Percentiles rank a stretch among this genome's conserved stretches.
These are phyloP conservation scores for Melanocharis versteri DNA, from an alignment of 2,113 vertebrate species.

Conservation along the genomic window DNA sequence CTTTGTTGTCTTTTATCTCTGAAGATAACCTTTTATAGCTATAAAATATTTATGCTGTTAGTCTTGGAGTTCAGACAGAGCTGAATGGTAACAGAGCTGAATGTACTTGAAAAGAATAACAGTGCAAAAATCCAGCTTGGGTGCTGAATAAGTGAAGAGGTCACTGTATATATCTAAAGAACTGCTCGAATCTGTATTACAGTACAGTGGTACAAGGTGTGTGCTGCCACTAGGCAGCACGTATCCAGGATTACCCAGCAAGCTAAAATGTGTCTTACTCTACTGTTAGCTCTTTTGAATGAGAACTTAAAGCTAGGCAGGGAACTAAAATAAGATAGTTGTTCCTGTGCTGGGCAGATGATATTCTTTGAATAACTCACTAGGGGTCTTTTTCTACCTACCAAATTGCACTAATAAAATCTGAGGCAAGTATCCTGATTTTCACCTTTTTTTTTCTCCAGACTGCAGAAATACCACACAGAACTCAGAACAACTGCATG, in stretches of 20 bases:
- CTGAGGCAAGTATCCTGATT: not conserved
- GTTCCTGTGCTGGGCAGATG: not conserved
- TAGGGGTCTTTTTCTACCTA: not conserved
- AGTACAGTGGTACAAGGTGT: not conserved
- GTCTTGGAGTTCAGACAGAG: not conserved
- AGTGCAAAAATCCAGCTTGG: not conserved
- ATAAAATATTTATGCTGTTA: not conserved
- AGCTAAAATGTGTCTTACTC: not conserved
- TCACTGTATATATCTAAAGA: not conserved
- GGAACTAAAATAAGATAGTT: not conserved
- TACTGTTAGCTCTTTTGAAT: not conserved
- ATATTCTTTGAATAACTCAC: not conserved
- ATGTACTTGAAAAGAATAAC: not conserved
- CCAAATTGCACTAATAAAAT: not conserved
- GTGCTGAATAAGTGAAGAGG: not conserved
- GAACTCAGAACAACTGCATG: not conserved
- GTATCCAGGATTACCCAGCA: not conserved
- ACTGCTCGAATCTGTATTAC: not conserved
- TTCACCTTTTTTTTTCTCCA: not conserved
- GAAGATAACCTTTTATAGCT: not conserved
- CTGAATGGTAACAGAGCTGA: not conserved
- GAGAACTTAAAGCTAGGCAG: not conserved
- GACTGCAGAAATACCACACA: accelerated
- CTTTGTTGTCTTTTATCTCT: not conserved
- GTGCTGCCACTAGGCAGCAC: not conserved